Evolutionary conservation across 2,888 invertebrate genomes (phyloP).

Genomic region (Agrochola circellaris): DNA sequence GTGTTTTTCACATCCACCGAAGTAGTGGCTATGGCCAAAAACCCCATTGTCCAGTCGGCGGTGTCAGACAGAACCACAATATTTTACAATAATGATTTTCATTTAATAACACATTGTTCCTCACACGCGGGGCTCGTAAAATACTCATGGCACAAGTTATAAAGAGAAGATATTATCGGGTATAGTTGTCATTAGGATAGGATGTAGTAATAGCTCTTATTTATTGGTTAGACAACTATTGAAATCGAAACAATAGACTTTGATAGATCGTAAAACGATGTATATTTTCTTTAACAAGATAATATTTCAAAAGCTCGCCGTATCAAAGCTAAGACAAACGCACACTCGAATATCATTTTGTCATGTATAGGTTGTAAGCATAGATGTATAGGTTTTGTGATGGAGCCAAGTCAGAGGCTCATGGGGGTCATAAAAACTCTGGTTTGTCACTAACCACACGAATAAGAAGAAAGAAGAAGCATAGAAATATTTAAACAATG

Average conservation of each 20-base stretch:
- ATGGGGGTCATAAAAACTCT: no score
- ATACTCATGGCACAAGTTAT: slow-evolving; percentile 61
- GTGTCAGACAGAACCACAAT: slow-evolving; percentile 70
- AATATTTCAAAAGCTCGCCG: not conserved
- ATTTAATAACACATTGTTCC: slow-evolving; percentile 87
- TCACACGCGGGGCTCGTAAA: slow-evolving; percentile 78
- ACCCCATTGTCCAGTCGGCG: slow-evolving; percentile 68
- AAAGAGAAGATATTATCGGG: slow-evolving; percentile 22
- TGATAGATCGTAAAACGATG: not conserved
- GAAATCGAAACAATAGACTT: not conserved
- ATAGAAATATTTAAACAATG: no score
- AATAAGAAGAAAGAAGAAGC: no score
- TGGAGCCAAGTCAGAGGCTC: no score
- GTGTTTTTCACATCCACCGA: no score
- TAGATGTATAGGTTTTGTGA: no score
- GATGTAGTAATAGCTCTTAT: not conserved
- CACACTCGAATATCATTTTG: not conserved
- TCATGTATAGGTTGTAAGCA: not conserved
- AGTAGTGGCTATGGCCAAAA: slow-evolving; percentile 64
- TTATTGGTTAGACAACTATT: not conserved
- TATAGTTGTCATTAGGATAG: not conserved
- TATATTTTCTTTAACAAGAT: not conserved
- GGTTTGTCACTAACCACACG: no score
- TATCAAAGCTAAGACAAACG: not conserved
- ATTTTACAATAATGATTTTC: slow-evolving; percentile 80